A percentile compares a stretch with the other conserved stretches of the same genome.
Conservation (phyloP, 2,797 vertebrate genomes). For the Lophius americanus region DNA sequence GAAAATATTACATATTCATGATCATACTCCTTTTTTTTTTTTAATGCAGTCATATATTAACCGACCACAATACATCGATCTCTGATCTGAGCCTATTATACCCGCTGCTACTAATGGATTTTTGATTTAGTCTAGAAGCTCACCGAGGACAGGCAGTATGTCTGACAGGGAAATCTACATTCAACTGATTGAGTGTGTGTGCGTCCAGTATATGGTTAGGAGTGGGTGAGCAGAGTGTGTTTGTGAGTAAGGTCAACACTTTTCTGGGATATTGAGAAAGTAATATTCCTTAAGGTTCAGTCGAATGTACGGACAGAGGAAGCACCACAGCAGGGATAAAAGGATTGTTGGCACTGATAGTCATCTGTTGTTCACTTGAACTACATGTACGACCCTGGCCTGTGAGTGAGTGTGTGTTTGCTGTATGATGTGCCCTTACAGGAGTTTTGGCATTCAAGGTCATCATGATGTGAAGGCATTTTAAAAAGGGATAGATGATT, state of each 20-base stretch:
- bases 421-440: slow-evolving; percentile 10
- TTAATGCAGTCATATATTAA: slow-evolving; percentile 63
- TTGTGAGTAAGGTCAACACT: slow-evolving; percentile 64
- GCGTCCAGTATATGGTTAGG: slow-evolving; percentile 36
- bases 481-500: too few relatives aligned
- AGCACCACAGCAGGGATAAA: slow-evolving; percentile 51
- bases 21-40: slow-evolving; percentile 53
- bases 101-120: slow-evolving; percentile 65
- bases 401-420: slow-evolving; percentile 1
- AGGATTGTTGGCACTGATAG: slow-evolving; percentile 46
- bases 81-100: slow-evolving; percentile 59
- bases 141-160: slow-evolving; percentile 46
- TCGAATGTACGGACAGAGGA: slow-evolving; percentile 31
- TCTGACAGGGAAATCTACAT: slow-evolving; percentile 66
- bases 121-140: slow-evolving; percentile 61
- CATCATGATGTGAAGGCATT: too few relatives aligned
- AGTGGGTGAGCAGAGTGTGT: slow-evolving; percentile 38
- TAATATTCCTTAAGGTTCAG: slow-evolving; percentile 67
- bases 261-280: slow-evolving; percentile 67
- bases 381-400: neutral
- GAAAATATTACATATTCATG: slow-evolving; percentile 38
- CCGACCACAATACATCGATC: slow-evolving; percentile 50
- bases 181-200: slow-evolving; percentile 35
- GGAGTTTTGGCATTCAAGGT: neutral
- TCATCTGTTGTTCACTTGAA: slow-evolving; percentile 55